Evolutionary conservation across 1,140 invertebrate genomes (phyloP), one percentile per base, ranked within the genome.

Genomic region (Achroia grisella): DNA sequence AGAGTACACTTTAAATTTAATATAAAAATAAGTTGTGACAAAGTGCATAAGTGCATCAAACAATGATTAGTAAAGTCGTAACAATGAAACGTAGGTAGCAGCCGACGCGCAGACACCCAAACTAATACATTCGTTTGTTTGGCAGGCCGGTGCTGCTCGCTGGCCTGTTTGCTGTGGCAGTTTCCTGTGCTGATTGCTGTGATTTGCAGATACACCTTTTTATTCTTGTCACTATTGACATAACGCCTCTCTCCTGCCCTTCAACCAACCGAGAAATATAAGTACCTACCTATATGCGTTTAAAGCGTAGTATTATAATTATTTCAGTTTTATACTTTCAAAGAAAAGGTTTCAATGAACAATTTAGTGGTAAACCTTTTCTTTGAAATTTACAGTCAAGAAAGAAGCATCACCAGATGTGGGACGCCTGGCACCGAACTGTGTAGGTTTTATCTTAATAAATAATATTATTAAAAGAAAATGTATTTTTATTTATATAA

Each of bases 121-220:
- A 75, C 74, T 84, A 84, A 81, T 66, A 57, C 62, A 49, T 64
- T 56, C 62, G 60, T 82, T 85, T 82, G 78, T 85, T 85, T 78
- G 78, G 73, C 80, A 84, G 80, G 80, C 80, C 78, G 80, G 78
- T 82, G 78, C 66, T 73, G 77, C 69, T 60, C 75, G 80, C 80
- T 84, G 80, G 80, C 80, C 80, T 82, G 80, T 75, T 75, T 83
- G 80, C 80, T 84, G 80, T 76, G 73, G 80, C 80, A 78, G 80
- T 80, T 57, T 79, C 68, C 80, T 75, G 77, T 80, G 77, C 75
- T 75, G 80, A 69, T 74, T 78, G 69, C 72, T 78, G 74, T 78
- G 71, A 73, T 84, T 84, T 79, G 69, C 79, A 79, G 79, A 76
- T 81, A 48, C 45, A 56, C 68, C 55, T n/a, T n/a, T 75, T 70